A percentile compares a stretch with the other conserved stretches of the same genome.
phyloP scores from a whole-genome alignment of 2,113 vertebrate genomes.

The Cynoglossus semilaevis region DNA sequence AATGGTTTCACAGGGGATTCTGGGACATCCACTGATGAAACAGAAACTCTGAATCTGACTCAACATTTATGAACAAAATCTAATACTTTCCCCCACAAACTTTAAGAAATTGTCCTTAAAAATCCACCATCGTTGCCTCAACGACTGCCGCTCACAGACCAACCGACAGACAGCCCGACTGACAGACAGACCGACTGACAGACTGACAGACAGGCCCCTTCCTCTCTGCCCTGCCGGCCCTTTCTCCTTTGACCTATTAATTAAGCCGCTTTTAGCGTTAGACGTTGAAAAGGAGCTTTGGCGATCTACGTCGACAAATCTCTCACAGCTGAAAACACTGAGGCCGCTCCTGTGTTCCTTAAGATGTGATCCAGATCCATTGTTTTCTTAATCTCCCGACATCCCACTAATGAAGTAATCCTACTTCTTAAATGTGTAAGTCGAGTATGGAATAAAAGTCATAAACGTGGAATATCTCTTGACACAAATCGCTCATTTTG shows the following conservation, averaged over 20 bases:
- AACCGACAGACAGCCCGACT: not conserved
- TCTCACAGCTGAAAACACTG: slow-evolving; percentile 28
- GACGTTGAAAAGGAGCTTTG: slow-evolving; percentile 54
- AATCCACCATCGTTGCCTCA: too few relatives aligned
- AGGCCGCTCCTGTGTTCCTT: slow-evolving; percentile 7
- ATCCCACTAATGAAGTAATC: slow-evolving; percentile 3
- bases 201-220: slow-evolving; percentile 4
- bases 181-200: not conserved
- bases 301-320: slow-evolving; percentile 41
- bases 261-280: slow-evolving; percentile 61
- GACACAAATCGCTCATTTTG: slow-evolving; percentile 6
- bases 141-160: too few relatives aligned
- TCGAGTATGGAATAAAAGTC: too few relatives aligned
- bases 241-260: slow-evolving; percentile 66
- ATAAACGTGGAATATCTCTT: not conserved
- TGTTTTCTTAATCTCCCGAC: too few relatives aligned
- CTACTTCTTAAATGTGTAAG: not conserved
- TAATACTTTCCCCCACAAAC: too few relatives aligned
- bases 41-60: too few relatives aligned
- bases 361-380: not conserved
- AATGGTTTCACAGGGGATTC: too few relatives aligned
- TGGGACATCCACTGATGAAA: too few relatives aligned
- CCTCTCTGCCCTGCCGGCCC: slow-evolving; percentile 1
- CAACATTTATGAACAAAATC: too few relatives aligned
- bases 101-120: too few relatives aligned